Conservation (phyloP, 1,140 invertebrate genomes). For the Ericerus pela region DNA sequence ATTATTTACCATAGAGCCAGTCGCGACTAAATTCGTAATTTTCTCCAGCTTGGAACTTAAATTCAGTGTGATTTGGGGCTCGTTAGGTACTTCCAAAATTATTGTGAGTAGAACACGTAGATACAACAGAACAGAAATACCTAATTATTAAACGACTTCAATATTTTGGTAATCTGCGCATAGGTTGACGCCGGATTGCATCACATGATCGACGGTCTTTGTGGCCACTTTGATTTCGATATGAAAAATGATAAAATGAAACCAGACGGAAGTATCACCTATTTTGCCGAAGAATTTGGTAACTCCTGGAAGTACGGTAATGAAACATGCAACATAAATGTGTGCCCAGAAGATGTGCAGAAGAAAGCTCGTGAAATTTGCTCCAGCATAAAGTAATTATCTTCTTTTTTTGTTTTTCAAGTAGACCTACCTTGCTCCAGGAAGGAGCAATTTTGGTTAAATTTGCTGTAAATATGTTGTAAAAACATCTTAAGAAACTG, state of each 20-base stretch:
- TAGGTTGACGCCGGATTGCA: constrained; percentile 13
- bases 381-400: too few relatives aligned
- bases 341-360: constrained; percentile 41
- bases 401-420: constrained; percentile 19
- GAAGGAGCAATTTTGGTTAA: constrained; percentile 24
- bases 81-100: constrained; percentile 50
- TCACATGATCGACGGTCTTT: constrained; percentile 50
- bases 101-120: constrained; percentile 44
- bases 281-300: constrained; percentile 52
- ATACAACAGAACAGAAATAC: too few relatives aligned
- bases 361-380: constrained; percentile 46
- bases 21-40: constrained; percentile 51
- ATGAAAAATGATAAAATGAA: constrained; percentile 47
- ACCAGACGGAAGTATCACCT: constrained; percentile 45
- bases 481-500: too few relatives aligned
- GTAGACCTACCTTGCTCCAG: background rate
- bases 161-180: too few relatives aligned
- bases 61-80: constrained; percentile 54
- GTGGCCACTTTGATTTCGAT: constrained; percentile 55
- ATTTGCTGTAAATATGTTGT: background rate
- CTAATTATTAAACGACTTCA: too few relatives aligned
- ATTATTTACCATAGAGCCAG: constrained; percentile 46
- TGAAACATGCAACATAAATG: constrained; percentile 37
- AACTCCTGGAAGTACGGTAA: constrained; percentile 47
- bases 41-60: constrained; percentile 46